Evolutionary conservation across 2,113 vertebrate genomes (phyloP).

Genomic region (Leptobrachium leishanense): DNA sequence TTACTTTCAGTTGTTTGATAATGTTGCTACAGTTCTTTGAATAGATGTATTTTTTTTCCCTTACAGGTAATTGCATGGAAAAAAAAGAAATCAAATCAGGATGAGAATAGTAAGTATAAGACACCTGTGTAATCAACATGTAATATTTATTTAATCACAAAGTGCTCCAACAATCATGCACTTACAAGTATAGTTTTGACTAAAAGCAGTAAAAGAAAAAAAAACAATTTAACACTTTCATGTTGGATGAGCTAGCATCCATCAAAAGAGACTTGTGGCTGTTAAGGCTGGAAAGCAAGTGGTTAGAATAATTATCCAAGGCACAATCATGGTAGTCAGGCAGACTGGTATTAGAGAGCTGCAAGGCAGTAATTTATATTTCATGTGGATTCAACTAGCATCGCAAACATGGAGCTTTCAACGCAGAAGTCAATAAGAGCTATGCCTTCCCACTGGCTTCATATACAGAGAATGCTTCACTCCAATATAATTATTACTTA

Average conservation of each 20-base stretch:
- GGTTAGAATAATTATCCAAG: not conserved
- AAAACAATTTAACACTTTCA: not conserved
- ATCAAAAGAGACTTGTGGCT: not conserved
- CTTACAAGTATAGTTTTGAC: not conserved
- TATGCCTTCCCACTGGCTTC: too few species aligned
- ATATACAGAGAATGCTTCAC: too few species aligned
- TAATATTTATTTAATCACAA: constrained; percentile 9
- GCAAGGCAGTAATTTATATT: constrained; percentile 1
- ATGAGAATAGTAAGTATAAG: not conserved
- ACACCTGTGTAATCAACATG: constrained; percentile 15
- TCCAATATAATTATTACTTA: too few species aligned
- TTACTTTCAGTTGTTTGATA: too few species aligned
- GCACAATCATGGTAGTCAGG: not conserved
- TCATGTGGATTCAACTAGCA: not conserved
- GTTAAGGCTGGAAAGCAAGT: not conserved
- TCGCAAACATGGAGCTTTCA: too few species aligned
- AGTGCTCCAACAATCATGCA: not conserved
- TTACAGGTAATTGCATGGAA: not conserved
- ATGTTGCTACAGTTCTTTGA: not conserved
- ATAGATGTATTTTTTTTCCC: not conserved
- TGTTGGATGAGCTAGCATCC: not conserved
- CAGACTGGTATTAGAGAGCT: not conserved
- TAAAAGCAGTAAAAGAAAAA: constrained; percentile 1
- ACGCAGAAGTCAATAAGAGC: too few species aligned
- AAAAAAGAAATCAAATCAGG: not conserved